Conservation (phyloP, 2,797 vertebrate genomes). For the Telmatherina bonti region DNA sequence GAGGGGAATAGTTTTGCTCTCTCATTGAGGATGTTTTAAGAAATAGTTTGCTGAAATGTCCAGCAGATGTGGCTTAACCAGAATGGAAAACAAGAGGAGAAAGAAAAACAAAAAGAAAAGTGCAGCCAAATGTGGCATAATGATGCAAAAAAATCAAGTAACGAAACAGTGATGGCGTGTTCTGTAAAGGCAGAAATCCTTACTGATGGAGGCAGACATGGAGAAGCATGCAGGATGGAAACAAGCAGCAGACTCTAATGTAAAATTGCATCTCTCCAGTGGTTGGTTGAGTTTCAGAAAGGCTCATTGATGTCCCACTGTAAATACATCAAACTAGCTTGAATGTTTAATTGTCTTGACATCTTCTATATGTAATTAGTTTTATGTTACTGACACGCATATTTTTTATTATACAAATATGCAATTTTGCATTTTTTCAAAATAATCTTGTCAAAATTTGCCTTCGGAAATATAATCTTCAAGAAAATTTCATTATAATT, state of each 20-base stretch:
- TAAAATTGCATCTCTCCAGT: neutral
- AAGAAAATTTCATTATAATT: neutral
- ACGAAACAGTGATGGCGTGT: constrained; percentile 56
- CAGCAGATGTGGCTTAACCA: constrained; percentile 33
- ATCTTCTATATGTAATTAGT: neutral
- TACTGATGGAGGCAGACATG: constrained; percentile 53
- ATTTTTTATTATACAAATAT: neutral
- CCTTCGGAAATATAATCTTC: neutral
- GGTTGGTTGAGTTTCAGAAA: constrained; percentile 28
- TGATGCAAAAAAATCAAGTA: constrained; percentile 52
- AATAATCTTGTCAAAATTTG: neutral
- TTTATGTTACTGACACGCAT: neutral
- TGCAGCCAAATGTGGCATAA: constrained; percentile 49
- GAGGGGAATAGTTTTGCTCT: constrained; percentile 18
- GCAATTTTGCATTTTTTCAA: neutral
- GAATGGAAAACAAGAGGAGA: constrained; percentile 17
- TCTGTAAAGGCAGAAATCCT: constrained; percentile 38
- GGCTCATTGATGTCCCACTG: constrained; percentile 69
- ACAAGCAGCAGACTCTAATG: constrained; percentile 42
- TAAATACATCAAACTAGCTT: constrained; percentile 29
- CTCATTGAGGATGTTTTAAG: constrained; percentile 21
- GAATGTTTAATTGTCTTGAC: constrained; percentile 1
- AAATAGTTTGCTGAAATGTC: constrained; percentile 42
- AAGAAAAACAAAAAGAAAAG: neutral
- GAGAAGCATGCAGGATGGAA: constrained; percentile 66